These are phyloP conservation scores for Eulithis testata DNA, from an alignment of 2,888 invertebrate genomes.

Conservation along the genomic window DNA sequence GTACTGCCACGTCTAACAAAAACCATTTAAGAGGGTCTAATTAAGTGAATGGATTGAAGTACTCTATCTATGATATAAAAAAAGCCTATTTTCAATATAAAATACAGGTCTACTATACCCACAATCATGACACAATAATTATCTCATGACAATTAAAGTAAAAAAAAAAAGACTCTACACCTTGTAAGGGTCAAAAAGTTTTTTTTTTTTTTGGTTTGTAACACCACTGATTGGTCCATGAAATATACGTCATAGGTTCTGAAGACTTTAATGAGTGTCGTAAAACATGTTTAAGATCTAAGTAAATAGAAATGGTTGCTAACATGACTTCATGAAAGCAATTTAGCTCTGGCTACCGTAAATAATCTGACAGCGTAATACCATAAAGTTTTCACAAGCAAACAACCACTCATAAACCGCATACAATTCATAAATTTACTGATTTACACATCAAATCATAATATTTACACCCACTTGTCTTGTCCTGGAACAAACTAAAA, in stretches of 20 bases:
- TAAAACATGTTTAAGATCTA: constrained; percentile 13
- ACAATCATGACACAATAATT: no score
- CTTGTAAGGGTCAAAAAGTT: no score
- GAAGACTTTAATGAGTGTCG: constrained; percentile 5
- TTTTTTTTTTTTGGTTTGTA: neutral
- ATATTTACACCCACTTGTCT: constrained; percentile 58
- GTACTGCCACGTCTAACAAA: constrained; percentile 3
- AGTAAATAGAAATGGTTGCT: constrained; percentile 20
- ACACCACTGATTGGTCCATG: constrained; percentile 6
- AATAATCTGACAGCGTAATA: constrained; percentile 51
- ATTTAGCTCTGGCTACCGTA: constrained; percentile 44
- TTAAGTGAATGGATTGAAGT: constrained; percentile 1
- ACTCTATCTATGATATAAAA: no score
- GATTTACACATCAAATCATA: constrained; percentile 48
- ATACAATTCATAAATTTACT: constrained; percentile 53
- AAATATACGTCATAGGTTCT: constrained; percentile 6
- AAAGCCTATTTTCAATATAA: no score
- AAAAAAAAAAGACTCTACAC: no score
- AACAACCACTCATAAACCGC: constrained; percentile 56
- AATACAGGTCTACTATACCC: no score
- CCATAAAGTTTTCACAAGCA: constrained; percentile 56
- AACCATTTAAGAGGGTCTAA: constrained; percentile 11
- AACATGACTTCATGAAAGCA: constrained; percentile 27
- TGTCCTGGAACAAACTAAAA: constrained; percentile 52
- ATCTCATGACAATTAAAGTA: neutral